Evolutionary conservation across 64 coral and sea anemone species (phyloP), one percentile per base, ranked within the genome.

Genomic region (Catalaphyllia jardinei): DNA sequence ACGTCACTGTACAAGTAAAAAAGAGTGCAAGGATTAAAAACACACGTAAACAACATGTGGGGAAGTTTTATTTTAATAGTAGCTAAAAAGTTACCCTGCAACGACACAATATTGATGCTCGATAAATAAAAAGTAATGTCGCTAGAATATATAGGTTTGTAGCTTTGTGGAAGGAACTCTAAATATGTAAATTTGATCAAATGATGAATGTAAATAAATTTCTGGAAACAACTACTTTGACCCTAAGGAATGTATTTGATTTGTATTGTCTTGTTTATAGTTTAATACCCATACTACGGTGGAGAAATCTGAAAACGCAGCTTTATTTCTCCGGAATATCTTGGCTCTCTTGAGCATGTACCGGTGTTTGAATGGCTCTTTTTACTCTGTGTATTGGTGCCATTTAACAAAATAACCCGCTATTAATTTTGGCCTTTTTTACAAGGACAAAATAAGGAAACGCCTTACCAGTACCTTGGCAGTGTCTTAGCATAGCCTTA

Each of bases 181-280:
- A 67, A 61, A 83, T 20, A 57, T 85, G 81, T 85, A 85, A 85
- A 85, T 85, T 85, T 85, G 81, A 85, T 85, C 17, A 22, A 33
- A 20, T 29, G 79, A 71, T 85, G 62, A 71, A 38, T 85, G 81
- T 85, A 85, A 85, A 85, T 85, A 85, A 85, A 85, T 85, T 85
- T 85, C 80, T 83, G 80, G 67, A 80, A 85, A 83, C 79, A 83
- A 83, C 7, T 65, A n/a, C 20, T 83, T 22, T 15, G 18, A 27
- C 33, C 20, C 71, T 19, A 27, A 29, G 46, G 8, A 71, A 51
- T 2, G 39, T 10, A 69, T 25, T 7, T 25, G 22, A 69, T 25
- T 27, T 27, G 25, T 69, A 4, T 69, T 57, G 54, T 12, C 54
- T 57, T 16, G 15, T 57, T 57, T 57, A 57, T 57, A 9, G 54